Conservation (phyloP, 2,888 invertebrate genomes). For the Lithophane leautieri region DNA sequence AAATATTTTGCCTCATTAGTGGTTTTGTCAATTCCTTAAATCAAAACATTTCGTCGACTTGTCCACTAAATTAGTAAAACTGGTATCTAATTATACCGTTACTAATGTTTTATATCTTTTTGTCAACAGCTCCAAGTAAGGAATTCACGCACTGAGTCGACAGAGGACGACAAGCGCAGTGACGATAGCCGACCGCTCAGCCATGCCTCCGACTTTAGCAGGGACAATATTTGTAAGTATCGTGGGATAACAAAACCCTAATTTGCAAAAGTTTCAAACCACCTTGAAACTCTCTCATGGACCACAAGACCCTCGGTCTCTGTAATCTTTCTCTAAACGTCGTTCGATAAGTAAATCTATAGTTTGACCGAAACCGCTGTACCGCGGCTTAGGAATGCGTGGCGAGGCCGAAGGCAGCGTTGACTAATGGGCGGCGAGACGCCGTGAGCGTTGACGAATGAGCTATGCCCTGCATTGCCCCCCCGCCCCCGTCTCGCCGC, state of each 20-base stretch:
- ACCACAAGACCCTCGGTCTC: too few species aligned
- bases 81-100: background rate
- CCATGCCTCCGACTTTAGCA: conserved; percentile 93
- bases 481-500: too few species aligned
- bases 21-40: background rate
- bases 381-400: too few species aligned
- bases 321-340: too few species aligned
- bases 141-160: conserved; percentile 91
- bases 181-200: conserved; percentile 92
- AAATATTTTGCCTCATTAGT: too few species aligned
- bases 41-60: background rate
- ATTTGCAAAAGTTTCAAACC: background rate
- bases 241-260: background rate
- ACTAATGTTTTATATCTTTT: conserved; percentile 42
- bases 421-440: too few species aligned
- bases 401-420: too few species aligned
- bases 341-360: too few species aligned
- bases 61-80: background rate
- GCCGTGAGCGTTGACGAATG: too few species aligned
- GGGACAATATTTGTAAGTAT: conserved; percentile 87
- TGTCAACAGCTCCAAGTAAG: conserved; percentile 88
- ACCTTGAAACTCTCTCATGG: background rate
- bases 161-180: conserved; percentile 90
- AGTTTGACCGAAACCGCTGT: too few species aligned
- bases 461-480: too few species aligned